Base-by-base conservation (phyloP, 2,113 vertebrate species). In the Sturnus vulgaris region DNA sequence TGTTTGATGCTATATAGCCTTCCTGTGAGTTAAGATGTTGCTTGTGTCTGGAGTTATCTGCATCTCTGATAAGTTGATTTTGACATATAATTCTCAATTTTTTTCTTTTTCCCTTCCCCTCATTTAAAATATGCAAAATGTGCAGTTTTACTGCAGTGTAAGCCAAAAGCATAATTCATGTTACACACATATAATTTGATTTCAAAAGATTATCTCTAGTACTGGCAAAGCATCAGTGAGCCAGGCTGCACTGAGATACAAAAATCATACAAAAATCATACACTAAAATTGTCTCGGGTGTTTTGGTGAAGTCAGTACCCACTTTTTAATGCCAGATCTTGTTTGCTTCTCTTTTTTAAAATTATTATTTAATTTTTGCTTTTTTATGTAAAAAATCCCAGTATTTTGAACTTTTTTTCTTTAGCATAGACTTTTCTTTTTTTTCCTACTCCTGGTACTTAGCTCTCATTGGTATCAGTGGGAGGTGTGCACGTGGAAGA, bases 121-220 rank as follows among this genome's bases (percentile, higher is more conserved):
- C 28, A 37, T 87, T 71, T n/a, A 42, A 65, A 87, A 44, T 52
- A 82, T 14, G 81, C 88, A 89, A 87, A 94, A 91, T 72, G 42
- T 68, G 81, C 87, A 72, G 30, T 73, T 96, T 90, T 88, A 35
- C 39, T 91, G 61, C 88, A 85, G 6, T 44, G 76, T 83, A 86
- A 95, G 90, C 65, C 44, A 76, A 79, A 88, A 91, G 31, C 56
- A 56, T 92, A 92, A 95, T 91, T 86, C 63, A 82, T 82, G 55
- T 66, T 65, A 76, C 22, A 75, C 12, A 73, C 33, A 52, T 16
- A 27, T 81, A 91, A 96, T 95, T 78, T 89, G 81, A 95, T 96
- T 96, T 91, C 35, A 82, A 88, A 89, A 83, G n/a, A 94, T 93
- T 95, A 55, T 87, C 56, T 84, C 65, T 91, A 40, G 31, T 66